Evolutionary conservation across 2,113 vertebrate species (phyloP).

Genomic region (Astur gentilis): DNA sequence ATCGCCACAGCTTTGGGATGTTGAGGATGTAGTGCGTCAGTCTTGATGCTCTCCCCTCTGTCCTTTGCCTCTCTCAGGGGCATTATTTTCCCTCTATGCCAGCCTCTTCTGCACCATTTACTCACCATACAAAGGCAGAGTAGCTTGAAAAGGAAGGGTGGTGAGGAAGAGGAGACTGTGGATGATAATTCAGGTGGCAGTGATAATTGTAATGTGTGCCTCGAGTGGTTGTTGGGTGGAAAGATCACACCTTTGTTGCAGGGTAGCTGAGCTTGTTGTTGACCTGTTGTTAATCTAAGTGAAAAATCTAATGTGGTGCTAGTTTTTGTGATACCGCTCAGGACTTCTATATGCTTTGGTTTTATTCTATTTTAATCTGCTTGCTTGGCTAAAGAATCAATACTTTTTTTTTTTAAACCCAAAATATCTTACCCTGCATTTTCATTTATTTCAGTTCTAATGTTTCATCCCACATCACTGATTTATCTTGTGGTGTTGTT

Average conservation of each 20-base stretch:
- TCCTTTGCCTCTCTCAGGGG: background rate
- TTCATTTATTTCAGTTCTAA: background rate
- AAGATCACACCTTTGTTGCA: background rate
- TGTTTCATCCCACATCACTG: background rate
- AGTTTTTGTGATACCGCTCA: background rate
- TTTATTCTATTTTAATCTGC: background rate
- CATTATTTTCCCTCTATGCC: background rate
- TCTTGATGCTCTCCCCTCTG: background rate
- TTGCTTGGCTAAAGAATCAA: background rate
- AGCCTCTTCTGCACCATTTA: background rate
- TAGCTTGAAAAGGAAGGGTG: background rate
- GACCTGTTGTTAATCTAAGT: background rate
- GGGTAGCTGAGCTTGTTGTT: background rate
- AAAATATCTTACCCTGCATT: background rate
- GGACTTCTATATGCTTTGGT: background rate
- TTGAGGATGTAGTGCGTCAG: background rate
- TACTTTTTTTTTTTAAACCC: background rate
- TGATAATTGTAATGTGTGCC: background rate
- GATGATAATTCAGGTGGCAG: background rate
- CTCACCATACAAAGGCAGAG: background rate
- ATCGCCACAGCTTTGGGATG: background rate
- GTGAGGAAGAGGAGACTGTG: background rate
- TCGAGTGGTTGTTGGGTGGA: rapidly evolving
- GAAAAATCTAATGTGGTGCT: background rate
- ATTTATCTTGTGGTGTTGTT: background rate